Evolutionary conservation across 1,140 invertebrate genomes (phyloP), one percentile per base, ranked within the genome.

Genomic region (Aculops lycopersici): DNA sequence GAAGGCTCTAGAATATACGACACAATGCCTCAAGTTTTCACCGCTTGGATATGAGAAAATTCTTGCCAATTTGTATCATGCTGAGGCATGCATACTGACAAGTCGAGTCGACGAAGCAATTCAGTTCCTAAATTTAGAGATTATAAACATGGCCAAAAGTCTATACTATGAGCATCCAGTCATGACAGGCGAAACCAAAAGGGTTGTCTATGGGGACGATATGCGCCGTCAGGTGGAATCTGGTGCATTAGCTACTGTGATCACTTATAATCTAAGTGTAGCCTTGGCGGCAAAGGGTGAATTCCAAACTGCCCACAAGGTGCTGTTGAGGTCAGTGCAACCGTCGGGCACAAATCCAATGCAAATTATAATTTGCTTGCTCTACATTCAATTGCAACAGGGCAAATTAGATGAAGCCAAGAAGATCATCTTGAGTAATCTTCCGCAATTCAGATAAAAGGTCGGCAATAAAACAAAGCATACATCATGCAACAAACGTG

Each of bases 41-140:
- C 38, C 35, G 14, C 14, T 15, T 18, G 31, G 35, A 5, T 45
- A 17, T 31, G 16, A 41, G 17, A 44, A 41, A 37, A 21, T 81
- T 43, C 59, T 86, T 43, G 77, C 69, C 1, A 72, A 81, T 55
- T 65, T 88, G 45, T 88, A 88, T 55, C 71, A 74, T 16, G 78
- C 76, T 1, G 81, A 92, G 57, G 71, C 78, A 35, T 57, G 79
- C n/a, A 69, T 88, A 46, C 66, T 72, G 40, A 56, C 81, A 50
- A 73, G 84, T 50, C 68, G 70, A 59, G 70, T 79, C 36, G 60
- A 63, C 3, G 78, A 86, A 56, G 80, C 80, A 2, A 64, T 83
- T 16, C 67, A 75, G 43, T 69, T 80, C 55, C 59, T 88, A 18
- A 75, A 81, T 50, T 74, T 72, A 3, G 70, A 75, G 24, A 64